phyloP scores from a whole-genome alignment of 2,797 vertebrate species.

The Ptychadena robeensis region DNA sequence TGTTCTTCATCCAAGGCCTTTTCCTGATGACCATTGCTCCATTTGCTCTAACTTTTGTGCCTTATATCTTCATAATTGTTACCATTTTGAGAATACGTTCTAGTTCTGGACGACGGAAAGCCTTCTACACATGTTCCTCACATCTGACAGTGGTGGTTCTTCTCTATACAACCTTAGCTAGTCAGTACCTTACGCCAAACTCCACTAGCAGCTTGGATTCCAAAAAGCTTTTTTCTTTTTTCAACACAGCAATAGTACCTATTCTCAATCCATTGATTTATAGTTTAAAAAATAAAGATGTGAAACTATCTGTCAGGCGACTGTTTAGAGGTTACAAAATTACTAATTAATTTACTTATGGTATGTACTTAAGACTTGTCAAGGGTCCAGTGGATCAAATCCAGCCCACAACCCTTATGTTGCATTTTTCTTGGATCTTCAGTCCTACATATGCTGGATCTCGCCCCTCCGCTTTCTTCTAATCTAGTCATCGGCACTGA shows the following conservation, averaged over 20 bases:
- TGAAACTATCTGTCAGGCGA: neutral
- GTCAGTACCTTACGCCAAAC: neutral
- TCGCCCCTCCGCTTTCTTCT: no score
- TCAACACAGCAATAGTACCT: neutral
- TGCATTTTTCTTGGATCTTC: no score
- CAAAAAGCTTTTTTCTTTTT: neutral
- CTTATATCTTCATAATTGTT: constrained; percentile 12
- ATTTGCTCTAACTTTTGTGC: neutral
- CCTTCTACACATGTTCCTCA: constrained; percentile 32
- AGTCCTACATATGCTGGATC: no score
- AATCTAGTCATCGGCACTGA: no score
- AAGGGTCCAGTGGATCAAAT: no score
- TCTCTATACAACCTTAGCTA: neutral
- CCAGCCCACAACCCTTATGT: no score
- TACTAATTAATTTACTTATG: neutral
- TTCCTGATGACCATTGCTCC: neutral
- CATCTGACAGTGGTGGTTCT: neutral
- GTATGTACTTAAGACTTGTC: no score
- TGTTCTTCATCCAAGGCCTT: neutral
- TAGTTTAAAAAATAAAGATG: constrained; percentile 21
- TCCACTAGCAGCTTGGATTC: neutral
- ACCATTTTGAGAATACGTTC: constrained; percentile 6
- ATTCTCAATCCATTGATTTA: constrained; percentile 3
- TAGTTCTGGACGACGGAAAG: constrained; percentile 8
- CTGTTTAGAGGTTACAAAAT: neutral